A percentile compares a stretch with the other conserved stretches of the same genome.
phyloP scores from a whole-genome alignment of 2,888 invertebrate species.

The Eristalis pertinax region DNA sequence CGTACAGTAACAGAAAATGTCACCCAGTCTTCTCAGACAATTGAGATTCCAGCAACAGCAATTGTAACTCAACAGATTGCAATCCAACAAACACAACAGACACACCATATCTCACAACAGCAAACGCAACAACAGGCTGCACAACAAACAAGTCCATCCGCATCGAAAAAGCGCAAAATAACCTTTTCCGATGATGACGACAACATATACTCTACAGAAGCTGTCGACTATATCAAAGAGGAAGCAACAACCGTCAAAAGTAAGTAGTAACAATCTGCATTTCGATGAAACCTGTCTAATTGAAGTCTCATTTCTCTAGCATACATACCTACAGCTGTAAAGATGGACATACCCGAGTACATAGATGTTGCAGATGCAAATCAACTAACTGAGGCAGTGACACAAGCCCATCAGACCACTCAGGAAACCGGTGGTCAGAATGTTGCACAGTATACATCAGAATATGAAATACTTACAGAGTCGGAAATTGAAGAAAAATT shows the following conservation, averaged over 20 bases:
- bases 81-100: constrained; percentile 72
- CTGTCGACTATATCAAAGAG: constrained; percentile 79
- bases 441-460: constrained; percentile 80
- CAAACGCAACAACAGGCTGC: constrained; percentile 73
- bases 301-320: constrained; percentile 73
- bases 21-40: constrained; percentile 77
- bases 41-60: constrained; percentile 79
- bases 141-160: constrained; percentile 67
- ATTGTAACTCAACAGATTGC: constrained; percentile 76
- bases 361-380: constrained; percentile 81
- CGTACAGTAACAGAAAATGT: constrained; percentile 77
- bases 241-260: constrained; percentile 80
- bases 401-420: constrained; percentile 77
- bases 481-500: constrained; percentile 81
- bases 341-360: constrained; percentile 84
- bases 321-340: constrained; percentile 82
- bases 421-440: constrained; percentile 79
- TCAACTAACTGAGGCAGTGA: constrained; percentile 76
- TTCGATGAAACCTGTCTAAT: not conserved
- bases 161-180: constrained; percentile 79
- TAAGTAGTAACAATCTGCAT: constrained; percentile 61
- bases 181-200: constrained; percentile 81
- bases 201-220: constrained; percentile 80
- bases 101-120: constrained; percentile 67
- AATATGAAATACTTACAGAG: constrained; percentile 81